phyloP scores from a whole-genome alignment of 2,888 invertebrate species.

The Branchinecta sandiegonensis region DNA sequence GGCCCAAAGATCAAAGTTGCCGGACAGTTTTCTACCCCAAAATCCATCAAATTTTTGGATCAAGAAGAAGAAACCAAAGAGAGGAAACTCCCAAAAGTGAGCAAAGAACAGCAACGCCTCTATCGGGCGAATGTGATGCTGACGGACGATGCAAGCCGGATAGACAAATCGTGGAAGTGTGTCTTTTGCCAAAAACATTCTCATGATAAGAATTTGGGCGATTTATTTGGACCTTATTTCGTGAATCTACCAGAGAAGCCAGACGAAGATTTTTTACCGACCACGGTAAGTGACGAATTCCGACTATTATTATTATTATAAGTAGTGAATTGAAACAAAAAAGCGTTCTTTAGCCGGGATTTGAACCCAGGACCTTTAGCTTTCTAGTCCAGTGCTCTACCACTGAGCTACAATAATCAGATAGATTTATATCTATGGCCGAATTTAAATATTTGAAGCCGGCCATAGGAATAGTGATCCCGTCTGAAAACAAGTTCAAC shows the following conservation, averaged over 20 bases:
- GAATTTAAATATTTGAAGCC: too few relatives aligned
- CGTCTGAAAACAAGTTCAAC: too few relatives aligned
- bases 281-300: background rate
- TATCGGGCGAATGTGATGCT: slow-evolving; percentile 1
- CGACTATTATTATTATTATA: too few relatives aligned
- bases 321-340: too few relatives aligned
- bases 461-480: too few relatives aligned
- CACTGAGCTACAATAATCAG: too few relatives aligned
- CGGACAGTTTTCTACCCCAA: background rate
- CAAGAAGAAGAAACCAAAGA: slow-evolving; percentile 8
- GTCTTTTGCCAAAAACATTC: background rate
- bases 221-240: slow-evolving; percentile 3
- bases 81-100: background rate
- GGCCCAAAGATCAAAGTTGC: background rate
- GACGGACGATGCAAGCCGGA: background rate
- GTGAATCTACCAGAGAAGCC: background rate
- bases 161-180: background rate
- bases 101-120: slow-evolving; percentile 7
- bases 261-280: background rate
- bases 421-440: too few relatives aligned
- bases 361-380: too few relatives aligned
- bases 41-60: slow-evolving; percentile 1
- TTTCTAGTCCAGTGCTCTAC: too few relatives aligned
- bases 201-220: background rate
- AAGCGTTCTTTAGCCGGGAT: too few relatives aligned